A percentile compares a stretch with the other conserved stretches of the same genome.
These are phyloP conservation scores for Myoxocephalus aenaeus DNA, from an alignment of 2,797 vertebrate genomes.

Conservation along the genomic window DNA sequence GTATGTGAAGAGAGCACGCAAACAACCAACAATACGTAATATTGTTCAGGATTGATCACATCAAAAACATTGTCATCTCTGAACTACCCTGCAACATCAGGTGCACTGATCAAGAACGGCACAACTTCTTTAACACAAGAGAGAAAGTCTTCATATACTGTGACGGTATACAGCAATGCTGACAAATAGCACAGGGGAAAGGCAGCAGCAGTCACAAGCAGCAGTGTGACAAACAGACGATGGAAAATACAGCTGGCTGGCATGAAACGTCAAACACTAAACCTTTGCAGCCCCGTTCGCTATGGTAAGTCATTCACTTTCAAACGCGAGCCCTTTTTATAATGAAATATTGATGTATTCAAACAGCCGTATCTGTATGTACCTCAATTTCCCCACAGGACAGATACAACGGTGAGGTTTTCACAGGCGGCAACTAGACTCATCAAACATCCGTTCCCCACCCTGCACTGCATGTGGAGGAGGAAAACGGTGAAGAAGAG, in stretches of 20 bases:
- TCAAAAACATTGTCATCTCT: background rate
- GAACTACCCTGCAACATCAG: background rate
- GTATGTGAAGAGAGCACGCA: background rate
- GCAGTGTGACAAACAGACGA: background rate
- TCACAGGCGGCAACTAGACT: background rate
- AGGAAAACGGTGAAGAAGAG: conserved; percentile 16
- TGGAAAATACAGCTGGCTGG: background rate
- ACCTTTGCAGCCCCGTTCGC: background rate
- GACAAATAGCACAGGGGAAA: background rate
- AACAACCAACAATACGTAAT: background rate
- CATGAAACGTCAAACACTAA: background rate
- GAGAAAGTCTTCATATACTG: background rate
- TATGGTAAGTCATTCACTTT: background rate
- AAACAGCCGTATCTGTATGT: background rate
- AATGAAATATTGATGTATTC: background rate
- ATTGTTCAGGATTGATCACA: background rate
- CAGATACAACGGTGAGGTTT: background rate
- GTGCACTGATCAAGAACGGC: background rate
- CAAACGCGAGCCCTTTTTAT: background rate
- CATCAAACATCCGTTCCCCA: conserved; percentile 6
- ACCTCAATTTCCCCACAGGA: background rate
- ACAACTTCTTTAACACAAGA: background rate
- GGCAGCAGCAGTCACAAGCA: background rate
- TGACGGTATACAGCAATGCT: too few species aligned
- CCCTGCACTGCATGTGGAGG: conserved; percentile 7